Conservation (phyloP, 2,797 vertebrate genomes). For the Siniperca obscura region DNA sequence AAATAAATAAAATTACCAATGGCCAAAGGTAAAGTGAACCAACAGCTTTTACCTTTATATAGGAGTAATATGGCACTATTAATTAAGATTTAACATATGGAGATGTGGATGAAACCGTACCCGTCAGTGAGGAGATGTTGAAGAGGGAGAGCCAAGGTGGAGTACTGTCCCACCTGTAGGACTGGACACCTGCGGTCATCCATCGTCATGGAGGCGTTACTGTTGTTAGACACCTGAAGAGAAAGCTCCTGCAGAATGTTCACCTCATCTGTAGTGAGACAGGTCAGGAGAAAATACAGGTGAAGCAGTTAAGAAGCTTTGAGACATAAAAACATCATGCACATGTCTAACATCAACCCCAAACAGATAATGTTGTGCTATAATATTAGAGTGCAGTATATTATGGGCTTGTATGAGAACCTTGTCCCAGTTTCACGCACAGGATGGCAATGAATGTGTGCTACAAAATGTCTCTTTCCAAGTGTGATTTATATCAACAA, state of each 20-base stretch:
- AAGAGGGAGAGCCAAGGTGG: constrained; percentile 87
- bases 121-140: constrained; percentile 83
- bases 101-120: constrained; percentile 65
- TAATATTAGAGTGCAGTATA: not conserved
- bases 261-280: constrained; percentile 84
- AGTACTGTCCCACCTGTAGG: constrained; percentile 89
- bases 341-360: not conserved
- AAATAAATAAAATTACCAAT: not conserved
- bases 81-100: not conserved
- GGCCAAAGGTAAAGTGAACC: not conserved
- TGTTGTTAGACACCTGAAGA: constrained; percentile 72
- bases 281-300: not conserved
- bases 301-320: not conserved
- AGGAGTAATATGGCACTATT: no score
- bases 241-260: constrained; percentile 87
- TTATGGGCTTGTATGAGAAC: not conserved
- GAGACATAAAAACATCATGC: not conserved
- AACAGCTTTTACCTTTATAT: not conserved
- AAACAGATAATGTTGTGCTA: not conserved
- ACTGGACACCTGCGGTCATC: constrained; percentile 82
- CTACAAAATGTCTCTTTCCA: no score
- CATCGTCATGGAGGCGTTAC: constrained; percentile 82
- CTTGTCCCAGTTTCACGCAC: not conserved
- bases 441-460: not conserved
- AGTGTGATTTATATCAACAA: not conserved